Conservation (phyloP, 2,113 vertebrate species). For the Hippoglossus stenolepis region DNA sequence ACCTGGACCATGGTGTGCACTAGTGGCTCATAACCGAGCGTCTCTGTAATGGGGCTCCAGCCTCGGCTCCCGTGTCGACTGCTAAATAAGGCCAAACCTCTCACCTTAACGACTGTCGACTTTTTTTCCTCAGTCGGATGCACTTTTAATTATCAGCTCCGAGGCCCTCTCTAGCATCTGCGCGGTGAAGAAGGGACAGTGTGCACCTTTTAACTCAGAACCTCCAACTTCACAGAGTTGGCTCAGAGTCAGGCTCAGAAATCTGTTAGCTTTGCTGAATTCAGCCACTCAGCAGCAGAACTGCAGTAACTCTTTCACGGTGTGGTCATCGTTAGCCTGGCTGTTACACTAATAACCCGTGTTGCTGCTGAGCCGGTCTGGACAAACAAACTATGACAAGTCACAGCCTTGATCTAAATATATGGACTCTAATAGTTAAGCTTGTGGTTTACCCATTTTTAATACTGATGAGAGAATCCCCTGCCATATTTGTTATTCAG, state of each 20-base stretch:
- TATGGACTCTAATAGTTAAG: neutral
- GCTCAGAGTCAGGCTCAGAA: constrained; percentile 42
- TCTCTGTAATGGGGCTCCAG: constrained; percentile 32
- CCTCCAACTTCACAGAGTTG: constrained; percentile 54
- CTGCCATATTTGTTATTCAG: constrained; percentile 17
- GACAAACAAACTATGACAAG: neutral
- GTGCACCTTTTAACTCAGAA: constrained; percentile 58
- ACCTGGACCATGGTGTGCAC: constrained; percentile 20
- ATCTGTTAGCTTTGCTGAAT: constrained; percentile 45
- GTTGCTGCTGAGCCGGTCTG: constrained; percentile 13
- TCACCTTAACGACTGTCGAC: constrained; percentile 73
- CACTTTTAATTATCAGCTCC: constrained; percentile 78
- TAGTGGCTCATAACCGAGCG: constrained; percentile 39
- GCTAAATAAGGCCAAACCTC: constrained; percentile 58
- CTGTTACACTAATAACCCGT: neutral
- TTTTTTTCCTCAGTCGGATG: constrained; percentile 62
- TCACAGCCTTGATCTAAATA: constrained; percentile 13
- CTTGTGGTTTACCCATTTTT: neutral
- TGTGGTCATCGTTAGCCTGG: constrained; percentile 3
- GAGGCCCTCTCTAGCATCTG: constrained; percentile 51
- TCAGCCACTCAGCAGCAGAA: constrained; percentile 32
- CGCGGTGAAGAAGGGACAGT: constrained; percentile 33
- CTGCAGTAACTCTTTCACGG: neutral
- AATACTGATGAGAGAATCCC: constrained; percentile 33
- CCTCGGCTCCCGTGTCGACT: constrained; percentile 27